These are phyloP conservation scores for Paramormyrops kingsleyae DNA, from an alignment of 2,113 vertebrate species.

Conservation along the genomic window DNA sequence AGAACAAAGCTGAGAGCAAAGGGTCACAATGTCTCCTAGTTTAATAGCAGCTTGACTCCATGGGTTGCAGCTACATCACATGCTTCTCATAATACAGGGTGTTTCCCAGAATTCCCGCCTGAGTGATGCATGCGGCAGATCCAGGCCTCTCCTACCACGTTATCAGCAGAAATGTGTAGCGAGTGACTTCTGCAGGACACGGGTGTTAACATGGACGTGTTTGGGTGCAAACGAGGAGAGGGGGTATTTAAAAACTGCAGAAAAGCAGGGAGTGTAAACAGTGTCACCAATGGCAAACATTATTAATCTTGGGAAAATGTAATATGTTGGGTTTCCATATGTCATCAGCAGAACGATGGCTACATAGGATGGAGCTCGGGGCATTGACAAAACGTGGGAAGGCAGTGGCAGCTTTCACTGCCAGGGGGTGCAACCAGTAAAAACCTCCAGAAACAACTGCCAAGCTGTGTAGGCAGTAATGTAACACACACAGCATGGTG, in stretches of 20 bases:
- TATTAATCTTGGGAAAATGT: neutral
- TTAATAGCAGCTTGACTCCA: neutral
- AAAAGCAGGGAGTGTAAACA: neutral
- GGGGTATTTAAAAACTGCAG: neutral
- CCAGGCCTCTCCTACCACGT: neutral
- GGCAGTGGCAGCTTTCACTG: too few species aligned
- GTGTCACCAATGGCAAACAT: neutral
- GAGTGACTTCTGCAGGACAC: neutral
- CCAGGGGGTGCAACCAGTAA: neutral
- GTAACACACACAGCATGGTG: slow-evolving; percentile 28
- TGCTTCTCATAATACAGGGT: neutral
- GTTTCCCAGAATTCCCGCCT: neutral
- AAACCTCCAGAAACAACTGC: slow-evolving; percentile 22
- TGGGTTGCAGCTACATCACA: neutral
- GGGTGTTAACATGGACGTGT: neutral
- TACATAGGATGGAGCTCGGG: neutral
- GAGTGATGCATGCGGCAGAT: neutral
- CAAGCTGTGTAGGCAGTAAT: slow-evolving; percentile 1
- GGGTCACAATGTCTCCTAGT: neutral
- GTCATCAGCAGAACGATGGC: neutral
- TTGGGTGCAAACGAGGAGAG: neutral
- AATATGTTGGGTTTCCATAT: neutral
- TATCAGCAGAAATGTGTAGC: neutral
- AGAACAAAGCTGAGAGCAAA: neutral
- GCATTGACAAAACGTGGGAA: neutral